Conservation (phyloP, 2,797 vertebrate species). For the Myotis pilosus region DNA sequence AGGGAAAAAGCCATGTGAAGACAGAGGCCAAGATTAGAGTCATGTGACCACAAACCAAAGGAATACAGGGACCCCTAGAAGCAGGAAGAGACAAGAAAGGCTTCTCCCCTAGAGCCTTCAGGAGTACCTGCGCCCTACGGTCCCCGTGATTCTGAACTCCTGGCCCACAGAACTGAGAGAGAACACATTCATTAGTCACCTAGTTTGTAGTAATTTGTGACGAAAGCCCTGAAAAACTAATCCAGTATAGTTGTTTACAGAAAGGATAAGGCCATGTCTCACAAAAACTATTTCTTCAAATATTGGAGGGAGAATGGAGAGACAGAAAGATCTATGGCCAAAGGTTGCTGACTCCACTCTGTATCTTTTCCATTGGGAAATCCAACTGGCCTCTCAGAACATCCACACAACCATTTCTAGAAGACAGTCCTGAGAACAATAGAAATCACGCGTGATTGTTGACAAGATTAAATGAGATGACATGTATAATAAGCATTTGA, state of each 20-base stretch:
- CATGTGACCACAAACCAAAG: neutral
- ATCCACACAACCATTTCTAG: neutral
- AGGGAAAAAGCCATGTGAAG: neutral
- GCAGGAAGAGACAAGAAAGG: neutral
- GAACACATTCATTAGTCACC: neutral
- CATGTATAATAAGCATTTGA: neutral
- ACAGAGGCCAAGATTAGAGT: neutral
- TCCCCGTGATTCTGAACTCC: neutral
- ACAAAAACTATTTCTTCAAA: neutral
- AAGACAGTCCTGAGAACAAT: neutral
- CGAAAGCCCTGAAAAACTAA: neutral
- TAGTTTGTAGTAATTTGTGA: neutral
- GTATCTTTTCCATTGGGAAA: neutral
- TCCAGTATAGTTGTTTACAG: neutral
- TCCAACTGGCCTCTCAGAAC: neutral
- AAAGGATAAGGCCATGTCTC: neutral
- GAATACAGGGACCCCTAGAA: neutral
- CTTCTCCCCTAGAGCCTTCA: neutral
- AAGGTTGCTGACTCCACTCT: neutral
- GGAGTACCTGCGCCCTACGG: neutral
- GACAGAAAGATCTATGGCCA: neutral
- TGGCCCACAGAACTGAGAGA: neutral
- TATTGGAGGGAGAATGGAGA: neutral
- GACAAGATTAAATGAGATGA: neutral
- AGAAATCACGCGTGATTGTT: no score